Base-by-base conservation (phyloP, 2,113 vertebrate genomes). In the Rhea americana region DNA sequence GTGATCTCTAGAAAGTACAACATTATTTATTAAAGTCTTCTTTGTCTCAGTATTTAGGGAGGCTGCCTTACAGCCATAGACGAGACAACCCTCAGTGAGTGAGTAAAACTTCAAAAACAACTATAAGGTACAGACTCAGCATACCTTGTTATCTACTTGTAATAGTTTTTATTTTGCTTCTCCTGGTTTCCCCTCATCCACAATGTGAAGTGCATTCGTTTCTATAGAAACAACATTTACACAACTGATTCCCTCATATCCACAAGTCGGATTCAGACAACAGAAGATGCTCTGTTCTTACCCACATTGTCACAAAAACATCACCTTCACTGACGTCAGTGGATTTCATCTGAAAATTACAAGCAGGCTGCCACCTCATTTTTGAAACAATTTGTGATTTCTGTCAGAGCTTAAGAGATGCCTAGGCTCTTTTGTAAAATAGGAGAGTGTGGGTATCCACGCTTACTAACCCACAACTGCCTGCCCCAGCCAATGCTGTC, bases 221-320 rank as follows among this genome's bases (percentile, higher is more conserved):
- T 87, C 91, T 91, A 96, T 96, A 82, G 96, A 93, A 96, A 97
- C 86, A 7, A 39, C 50, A 83, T 39, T 18, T 12, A 45, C 76
- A 75, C 85, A 70, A 82, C 30, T 41, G 77, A 87, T 68, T 82
- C 82, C 88, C 89, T 58, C 1, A 9, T 20, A 79, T 72, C 78
- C 78, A 65, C 3, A 4, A 39, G 71, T n/a, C 74, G 77, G 63
- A 85, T 91, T 82, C 93, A 89, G 70, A n/a, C 73, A 78, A 65
- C 59, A 75, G 62, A 74, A 89, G 11, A 28, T 48, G 82, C 10
- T 58, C 13, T 65, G 50, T 87, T 51, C 8, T 5, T 18, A 45
- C 24, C 67, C 41, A 48, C 19, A 21, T 8, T 26, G 51, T 7
- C 66, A 56, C 21, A 74, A 85, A 70, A 53, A 43, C 18, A 16